A percentile compares a stretch with the other conserved stretches of the same genome.
Conservation (phyloP, 2,888 invertebrate species). For the Furcula furcula region DNA sequence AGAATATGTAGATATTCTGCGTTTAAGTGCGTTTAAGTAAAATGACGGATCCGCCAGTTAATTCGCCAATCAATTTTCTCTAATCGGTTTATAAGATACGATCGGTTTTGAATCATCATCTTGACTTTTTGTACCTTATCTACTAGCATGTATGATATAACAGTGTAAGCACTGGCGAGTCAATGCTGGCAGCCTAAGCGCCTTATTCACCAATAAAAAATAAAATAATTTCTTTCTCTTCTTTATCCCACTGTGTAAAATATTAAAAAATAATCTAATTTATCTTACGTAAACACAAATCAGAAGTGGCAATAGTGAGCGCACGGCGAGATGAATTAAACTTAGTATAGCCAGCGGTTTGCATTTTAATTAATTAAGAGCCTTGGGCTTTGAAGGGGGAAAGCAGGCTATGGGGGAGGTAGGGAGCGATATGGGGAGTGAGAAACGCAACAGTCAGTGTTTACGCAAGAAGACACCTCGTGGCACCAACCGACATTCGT, state of each 20-base stretch:
- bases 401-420: constrained; percentile 12
- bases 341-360: constrained; percentile 63
- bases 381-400: constrained; percentile 27
- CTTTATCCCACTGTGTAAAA: constrained; percentile 5
- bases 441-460: constrained; percentile 61
- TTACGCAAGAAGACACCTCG: constrained; percentile 70
- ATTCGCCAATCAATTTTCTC: no score
- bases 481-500: constrained; percentile 47
- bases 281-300: constrained; percentile 38
- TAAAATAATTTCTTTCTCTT: neutral
- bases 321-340: constrained; percentile 44
- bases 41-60: no score
- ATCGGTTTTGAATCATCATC: no score
- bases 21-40: no score
- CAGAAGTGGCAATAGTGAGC: constrained; percentile 55
- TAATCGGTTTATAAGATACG: no score
- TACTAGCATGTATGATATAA: no score
- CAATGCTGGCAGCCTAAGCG: no score
- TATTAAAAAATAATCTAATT: constrained; percentile 15
- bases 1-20: no score
- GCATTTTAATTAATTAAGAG: constrained; percentile 78
- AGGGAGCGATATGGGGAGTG: constrained; percentile 10
- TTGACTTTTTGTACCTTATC: no score
- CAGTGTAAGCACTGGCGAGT: no score
- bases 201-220: neutral